Base-by-base conservation (phyloP, 1,140 invertebrate genomes). In the Aplysia californica region DNA sequence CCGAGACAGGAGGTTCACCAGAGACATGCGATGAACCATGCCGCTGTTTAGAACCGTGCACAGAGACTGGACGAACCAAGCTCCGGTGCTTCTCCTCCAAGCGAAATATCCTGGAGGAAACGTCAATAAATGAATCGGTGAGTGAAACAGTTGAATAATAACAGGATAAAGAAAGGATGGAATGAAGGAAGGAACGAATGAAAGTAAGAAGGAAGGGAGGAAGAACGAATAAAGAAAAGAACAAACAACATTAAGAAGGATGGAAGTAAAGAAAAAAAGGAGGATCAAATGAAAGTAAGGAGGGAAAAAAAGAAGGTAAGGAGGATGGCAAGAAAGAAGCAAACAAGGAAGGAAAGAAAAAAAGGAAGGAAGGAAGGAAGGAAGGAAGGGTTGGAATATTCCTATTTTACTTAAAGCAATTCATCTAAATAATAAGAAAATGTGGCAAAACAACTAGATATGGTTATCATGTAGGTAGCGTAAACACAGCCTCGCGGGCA, bases 31-130 rank as follows among this genome's bases (percentile, higher is more conserved):
- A 29, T 93, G 92, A 5, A 67, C 56, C 20, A 59, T 71, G 31
- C 59, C 66, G 79, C 91, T 91, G 41, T 92, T 91, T 4, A 98
- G 87, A 82, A 97, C 94, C 18, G 93, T 89, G 86, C 94, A 95
- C 0, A 99, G 90, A 10, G 96, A 94, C 91, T 98, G 96, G 89
- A 98, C 94, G 84, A 98, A 98, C 97, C 97, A 99, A 0, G 96
- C 97, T n/a, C 89, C 89, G 20, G 94, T 95, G 15, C 95, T 96
- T 86, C 98, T 98, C 73, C 97, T 92, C 97, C 97, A 99, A 0
- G 97, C 98, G 89, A 94, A 98, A 89, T 93, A 95, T 76, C 95
- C 95, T 95, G 81, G 15, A 66, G 44, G 44, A n/a, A 50, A 50
- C n/a, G 10, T 50, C 10, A 50, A 50, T 15, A n/a, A n/a, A n/a